Conservation (phyloP, 2,113 vertebrate species). For the Corythornis madagascariensis region DNA sequence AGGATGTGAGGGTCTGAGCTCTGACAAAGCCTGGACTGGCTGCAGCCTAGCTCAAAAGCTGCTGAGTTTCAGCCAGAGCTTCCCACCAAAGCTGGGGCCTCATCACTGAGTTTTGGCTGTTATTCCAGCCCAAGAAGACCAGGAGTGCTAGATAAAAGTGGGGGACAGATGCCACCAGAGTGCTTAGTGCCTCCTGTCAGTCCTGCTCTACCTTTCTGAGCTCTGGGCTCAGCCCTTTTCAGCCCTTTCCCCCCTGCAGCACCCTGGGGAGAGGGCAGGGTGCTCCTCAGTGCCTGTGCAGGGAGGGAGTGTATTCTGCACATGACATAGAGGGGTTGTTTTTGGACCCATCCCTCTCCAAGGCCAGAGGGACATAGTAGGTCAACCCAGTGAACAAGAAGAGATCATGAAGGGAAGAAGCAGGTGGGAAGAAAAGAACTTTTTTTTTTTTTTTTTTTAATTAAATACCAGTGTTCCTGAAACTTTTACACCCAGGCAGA, state of each 20-base stretch:
- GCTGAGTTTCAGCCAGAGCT: background rate
- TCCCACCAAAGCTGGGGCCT: background rate
- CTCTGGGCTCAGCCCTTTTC: background rate
- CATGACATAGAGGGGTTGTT: background rate
- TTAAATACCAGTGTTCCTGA: background rate
- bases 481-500: background rate
- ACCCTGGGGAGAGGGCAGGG: background rate
- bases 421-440: background rate
- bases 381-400: background rate
- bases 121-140: background rate
- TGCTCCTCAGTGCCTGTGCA: background rate
- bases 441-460: background rate
- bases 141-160: background rate
- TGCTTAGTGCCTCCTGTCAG: accelerated
- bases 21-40: background rate
- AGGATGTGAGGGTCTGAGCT: background rate
- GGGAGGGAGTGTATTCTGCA: background rate
- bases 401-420: background rate
- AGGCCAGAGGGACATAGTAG: background rate
- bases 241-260: background rate
- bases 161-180: background rate
- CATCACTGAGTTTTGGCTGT: background rate
- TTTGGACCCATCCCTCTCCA: background rate
- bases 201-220: background rate
- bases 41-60: background rate